These are phyloP conservation scores for Ophion slaviceki DNA, from an alignment of 2,888 invertebrate species.

Conservation along the genomic window DNA sequence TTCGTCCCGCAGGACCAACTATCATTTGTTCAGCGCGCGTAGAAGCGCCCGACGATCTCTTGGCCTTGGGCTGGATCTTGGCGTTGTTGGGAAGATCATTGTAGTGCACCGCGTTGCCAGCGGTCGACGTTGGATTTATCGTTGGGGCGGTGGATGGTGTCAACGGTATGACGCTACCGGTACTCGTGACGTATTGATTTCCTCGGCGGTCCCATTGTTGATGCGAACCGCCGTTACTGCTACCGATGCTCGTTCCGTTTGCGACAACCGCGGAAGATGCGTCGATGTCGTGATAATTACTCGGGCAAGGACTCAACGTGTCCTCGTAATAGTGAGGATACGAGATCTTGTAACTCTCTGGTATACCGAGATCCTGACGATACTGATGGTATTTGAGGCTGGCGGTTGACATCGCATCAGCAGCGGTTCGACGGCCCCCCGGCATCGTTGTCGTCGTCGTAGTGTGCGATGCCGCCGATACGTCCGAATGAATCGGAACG, in stretches of 20 bases:
- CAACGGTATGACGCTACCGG: constrained; percentile 9
- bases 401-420: constrained; percentile 29
- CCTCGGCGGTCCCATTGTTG: constrained; percentile 66
- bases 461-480: constrained; percentile 34
- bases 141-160: constrained; percentile 45
- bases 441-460: constrained; percentile 29
- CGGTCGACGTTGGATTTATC: constrained; percentile 30
- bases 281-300: constrained; percentile 71
- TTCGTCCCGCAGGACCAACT: constrained; percentile 15
- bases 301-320: constrained; percentile 71
- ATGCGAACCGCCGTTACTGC: constrained; percentile 49
- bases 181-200: constrained; percentile 66
- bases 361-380: constrained; percentile 77
- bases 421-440: constrained; percentile 25
- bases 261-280: not conserved
- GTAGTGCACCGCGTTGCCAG: constrained; percentile 33
- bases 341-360: constrained; percentile 81
- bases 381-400: constrained; percentile 75
- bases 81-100: constrained; percentile 38
- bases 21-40: constrained; percentile 39
- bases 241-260: constrained; percentile 40
- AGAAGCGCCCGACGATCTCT: constrained; percentile 42
- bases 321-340: constrained; percentile 82
- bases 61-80: constrained; percentile 50
- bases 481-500: constrained; percentile 29